Evolutionary conservation across 2,797 vertebrate species (phyloP).

Genomic region (Acanthurus lineatus): DNA sequence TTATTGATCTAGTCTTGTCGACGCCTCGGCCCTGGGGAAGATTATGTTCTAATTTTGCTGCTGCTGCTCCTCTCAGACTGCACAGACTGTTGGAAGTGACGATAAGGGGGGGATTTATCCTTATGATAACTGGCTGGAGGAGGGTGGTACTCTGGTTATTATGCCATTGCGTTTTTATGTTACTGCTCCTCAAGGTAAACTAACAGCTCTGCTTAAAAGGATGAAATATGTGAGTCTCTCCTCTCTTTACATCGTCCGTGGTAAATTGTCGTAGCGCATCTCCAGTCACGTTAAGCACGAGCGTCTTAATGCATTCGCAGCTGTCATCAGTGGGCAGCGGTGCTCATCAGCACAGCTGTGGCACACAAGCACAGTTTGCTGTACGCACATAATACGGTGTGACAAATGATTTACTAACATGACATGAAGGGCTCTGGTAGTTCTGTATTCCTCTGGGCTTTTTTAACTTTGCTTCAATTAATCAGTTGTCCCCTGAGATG

Average conservation of each 20-base stretch:
- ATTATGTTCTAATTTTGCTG: constrained; percentile 69
- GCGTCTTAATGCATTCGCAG: constrained; percentile 39
- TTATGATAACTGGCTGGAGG: constrained; percentile 51
- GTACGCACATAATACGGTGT: constrained; percentile 34
- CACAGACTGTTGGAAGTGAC: constrained; percentile 45
- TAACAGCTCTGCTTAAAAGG: constrained; percentile 51
- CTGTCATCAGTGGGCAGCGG: constrained; percentile 34
- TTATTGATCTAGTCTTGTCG: constrained; percentile 73
- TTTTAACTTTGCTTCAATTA: constrained; percentile 21
- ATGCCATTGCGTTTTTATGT: constrained; percentile 42
- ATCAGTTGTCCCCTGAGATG: constrained; percentile 28
- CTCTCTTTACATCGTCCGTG: neutral
- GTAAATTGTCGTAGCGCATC: constrained; percentile 6
- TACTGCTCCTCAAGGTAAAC: constrained; percentile 60
- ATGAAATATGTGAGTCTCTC: constrained; percentile 34
- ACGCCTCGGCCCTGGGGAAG: constrained; percentile 53
- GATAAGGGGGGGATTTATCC: constrained; percentile 63
- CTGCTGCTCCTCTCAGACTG: constrained; percentile 36
- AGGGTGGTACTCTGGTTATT: constrained; percentile 51
- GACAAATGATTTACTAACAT: constrained; percentile 53
- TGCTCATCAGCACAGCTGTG: constrained; percentile 45
- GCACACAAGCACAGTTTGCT: constrained; percentile 25
- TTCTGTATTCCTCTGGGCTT: constrained; percentile 29
- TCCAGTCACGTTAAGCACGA: constrained; percentile 30
- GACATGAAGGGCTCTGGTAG: constrained; percentile 37